These are phyloP conservation scores for Apodemia mormo DNA, from an alignment of 2,888 invertebrate species.

Conservation along the genomic window DNA sequence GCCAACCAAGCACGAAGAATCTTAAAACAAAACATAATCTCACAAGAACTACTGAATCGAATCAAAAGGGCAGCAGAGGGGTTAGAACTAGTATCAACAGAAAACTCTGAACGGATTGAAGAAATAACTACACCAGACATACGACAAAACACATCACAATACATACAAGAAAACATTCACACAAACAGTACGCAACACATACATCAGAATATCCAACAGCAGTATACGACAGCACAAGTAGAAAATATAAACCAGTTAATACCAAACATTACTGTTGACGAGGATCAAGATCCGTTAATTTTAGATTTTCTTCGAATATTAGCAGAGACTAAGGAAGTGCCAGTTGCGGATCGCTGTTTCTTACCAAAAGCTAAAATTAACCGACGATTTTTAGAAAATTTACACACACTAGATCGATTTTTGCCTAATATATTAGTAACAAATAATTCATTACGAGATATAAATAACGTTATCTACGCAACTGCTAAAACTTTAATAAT, in stretches of 20 bases:
- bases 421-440: background rate
- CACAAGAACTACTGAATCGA: background rate
- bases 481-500: background rate
- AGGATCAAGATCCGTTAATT: background rate
- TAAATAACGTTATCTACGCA: background rate
- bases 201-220: no score
- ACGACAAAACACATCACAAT: no score
- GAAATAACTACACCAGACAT: no score
- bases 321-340: background rate
- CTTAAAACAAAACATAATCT: background rate
- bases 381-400: background rate
- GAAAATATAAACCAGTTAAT: background rate
- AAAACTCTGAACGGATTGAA: no score
- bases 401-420: background rate
- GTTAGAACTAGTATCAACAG: no score
- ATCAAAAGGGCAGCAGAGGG: background rate
- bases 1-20: constrained; percentile 16
- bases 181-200: no score
- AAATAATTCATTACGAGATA: background rate
- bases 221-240: no score
- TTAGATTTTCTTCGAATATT: background rate
- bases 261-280: background rate
- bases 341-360: background rate
- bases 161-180: no score
- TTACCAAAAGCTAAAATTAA: background rate